Evolutionary conservation across 2,797 vertebrate genomes (phyloP).

Genomic region (Poeciliopsis gracilis): DNA sequence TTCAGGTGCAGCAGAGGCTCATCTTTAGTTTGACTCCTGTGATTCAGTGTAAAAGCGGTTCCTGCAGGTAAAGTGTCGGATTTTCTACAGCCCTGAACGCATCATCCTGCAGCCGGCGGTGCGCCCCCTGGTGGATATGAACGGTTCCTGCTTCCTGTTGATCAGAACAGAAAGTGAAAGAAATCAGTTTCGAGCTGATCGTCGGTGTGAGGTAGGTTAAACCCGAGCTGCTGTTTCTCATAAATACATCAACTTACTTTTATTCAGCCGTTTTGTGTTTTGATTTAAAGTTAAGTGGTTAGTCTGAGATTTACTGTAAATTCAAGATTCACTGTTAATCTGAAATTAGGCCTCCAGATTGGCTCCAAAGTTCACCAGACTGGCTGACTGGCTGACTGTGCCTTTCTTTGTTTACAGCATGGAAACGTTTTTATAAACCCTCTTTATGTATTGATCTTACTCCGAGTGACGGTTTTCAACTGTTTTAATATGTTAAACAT

Average conservation of each 20-base stretch:
- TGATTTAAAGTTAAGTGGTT: neutral
- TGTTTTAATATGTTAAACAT: neutral
- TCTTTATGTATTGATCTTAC: neutral
- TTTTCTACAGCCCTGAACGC: slow-evolving; percentile 21
- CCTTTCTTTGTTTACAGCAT: neutral
- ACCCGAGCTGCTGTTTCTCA: rapidly evolving
- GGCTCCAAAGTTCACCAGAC: neutral
- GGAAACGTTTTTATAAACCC: neutral
- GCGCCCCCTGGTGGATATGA: neutral
- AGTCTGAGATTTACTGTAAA: neutral
- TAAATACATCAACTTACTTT: neutral
- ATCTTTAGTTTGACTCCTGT: no score
- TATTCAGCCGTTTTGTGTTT: neutral
- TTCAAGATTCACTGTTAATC: neutral
- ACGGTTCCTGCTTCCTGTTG: rapidly evolving
- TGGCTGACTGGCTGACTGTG: neutral
- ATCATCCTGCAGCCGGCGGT: neutral
- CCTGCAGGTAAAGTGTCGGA: neutral
- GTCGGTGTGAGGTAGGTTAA: slow-evolving; percentile 10
- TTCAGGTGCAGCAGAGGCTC: no score
- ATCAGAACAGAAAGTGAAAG: slow-evolving; percentile 59
- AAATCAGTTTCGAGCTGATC: neutral
- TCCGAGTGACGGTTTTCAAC: neutral
- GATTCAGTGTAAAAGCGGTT: neutral
- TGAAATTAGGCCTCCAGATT: neutral